Base-by-base conservation (phyloP, 1,140 invertebrate genomes). In the Pogonognathellus flavescens region DNA sequence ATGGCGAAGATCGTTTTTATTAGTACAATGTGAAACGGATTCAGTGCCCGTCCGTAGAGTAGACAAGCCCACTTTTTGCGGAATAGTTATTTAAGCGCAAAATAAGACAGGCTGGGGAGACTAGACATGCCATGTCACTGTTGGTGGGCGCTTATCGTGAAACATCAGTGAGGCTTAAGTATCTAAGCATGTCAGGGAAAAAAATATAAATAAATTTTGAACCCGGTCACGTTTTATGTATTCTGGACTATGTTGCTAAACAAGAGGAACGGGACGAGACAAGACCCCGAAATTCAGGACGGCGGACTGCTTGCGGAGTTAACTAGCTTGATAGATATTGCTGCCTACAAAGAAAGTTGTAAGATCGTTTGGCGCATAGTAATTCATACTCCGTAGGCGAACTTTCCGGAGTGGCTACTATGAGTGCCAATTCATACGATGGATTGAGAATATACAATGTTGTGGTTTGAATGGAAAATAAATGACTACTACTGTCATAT, bases 251-350 rank as follows among this genome's bases (percentile, higher is more conserved):
- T 50, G 70, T 16, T n/a, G 70, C 16, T 76, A 31, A 50, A 41
- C 25, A 76, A 18, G 70, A 76, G n/a, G 70, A 76, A 76, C 14
- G 16, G 70, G 31, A 76, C 41, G 25, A 14, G 41, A 76, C 70
- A 76, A 4, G 14, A 57, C 53, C 11, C 53, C 59, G 8, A 76
- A 76, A 76, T 50, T 31, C 70, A 49, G 25, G 41, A 49, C 31
- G 70, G 49, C n/a, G 31, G 70, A 50, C 41, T 50, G 31, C 25
- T 76, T n/a, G 31, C 31, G 41, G 31, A 76, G 70, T 31, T 50
- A 14, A 76, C 25, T 76, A 31, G 70, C 70, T 76, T 76, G 49
- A 14, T n/a, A 50, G 70, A 49, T 41, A 76, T 76, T 76, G 70
- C 31, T 13, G n/a, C 53, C 11, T 25, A 76, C 70, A 76, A 31